These are phyloP conservation scores for Heliconius cydno DNA, from an alignment of 2,888 invertebrate species.

Conservation along the genomic window DNA sequence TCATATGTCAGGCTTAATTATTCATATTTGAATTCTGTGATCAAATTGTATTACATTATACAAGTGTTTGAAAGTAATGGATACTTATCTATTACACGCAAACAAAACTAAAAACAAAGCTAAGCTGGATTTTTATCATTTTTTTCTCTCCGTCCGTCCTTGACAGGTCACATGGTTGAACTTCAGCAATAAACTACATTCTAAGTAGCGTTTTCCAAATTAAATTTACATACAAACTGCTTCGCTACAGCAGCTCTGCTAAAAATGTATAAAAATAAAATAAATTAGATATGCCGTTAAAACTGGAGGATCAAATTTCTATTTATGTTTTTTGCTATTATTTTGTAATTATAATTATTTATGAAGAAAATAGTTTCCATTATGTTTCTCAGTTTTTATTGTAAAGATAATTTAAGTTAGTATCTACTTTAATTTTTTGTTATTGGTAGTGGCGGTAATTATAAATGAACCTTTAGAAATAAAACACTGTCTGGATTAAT, in stretches of 20 bases:
- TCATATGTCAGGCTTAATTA: background rate
- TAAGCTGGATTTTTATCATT: background rate
- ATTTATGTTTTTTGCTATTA: background rate
- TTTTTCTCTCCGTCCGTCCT: constrained; percentile 8
- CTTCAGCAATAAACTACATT: constrained; percentile 16
- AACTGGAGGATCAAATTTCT: background rate
- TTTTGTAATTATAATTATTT: background rate
- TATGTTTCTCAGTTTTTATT: background rate
- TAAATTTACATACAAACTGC: constrained; percentile 28
- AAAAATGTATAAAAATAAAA: constrained; percentile 12
- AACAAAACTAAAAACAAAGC: background rate
- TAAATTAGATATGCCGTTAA: background rate
- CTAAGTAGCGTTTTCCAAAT: constrained; percentile 26
- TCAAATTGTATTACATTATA: background rate
- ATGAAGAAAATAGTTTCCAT: background rate
- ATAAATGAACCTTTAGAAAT: too few species aligned
- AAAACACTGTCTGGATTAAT: too few species aligned
- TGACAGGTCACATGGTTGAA: constrained; percentile 24
- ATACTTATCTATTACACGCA: background rate
- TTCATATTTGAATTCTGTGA: background rate
- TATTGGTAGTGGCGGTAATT: background rate
- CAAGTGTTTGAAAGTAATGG: background rate
- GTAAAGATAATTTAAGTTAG: background rate
- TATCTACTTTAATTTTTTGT: background rate
- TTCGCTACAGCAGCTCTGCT: background rate